Evolutionary conservation across 2,888 invertebrate species (phyloP), one percentile per base, ranked within the genome.

Genomic region (Teinopalpus imperialis): DNA sequence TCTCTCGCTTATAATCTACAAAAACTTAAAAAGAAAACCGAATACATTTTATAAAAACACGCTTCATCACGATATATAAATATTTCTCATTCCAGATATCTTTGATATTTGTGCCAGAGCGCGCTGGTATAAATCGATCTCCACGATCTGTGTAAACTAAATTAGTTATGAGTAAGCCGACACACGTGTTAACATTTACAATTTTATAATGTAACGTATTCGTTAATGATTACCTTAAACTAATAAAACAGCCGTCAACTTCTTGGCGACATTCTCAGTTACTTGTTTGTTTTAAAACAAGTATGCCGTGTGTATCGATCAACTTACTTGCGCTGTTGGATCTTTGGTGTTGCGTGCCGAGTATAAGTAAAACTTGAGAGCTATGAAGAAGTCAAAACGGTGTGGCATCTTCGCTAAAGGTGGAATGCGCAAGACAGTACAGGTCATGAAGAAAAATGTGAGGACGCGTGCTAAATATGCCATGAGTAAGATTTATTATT

Each of bases 271-370:
- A 58, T 57, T 59, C 49, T 60, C 72, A 79, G 76, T 81, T 57
- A 61, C 57, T 56, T 64, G 59, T 62, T 51, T 47, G 57, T 57
- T 53, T 59, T 64, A 53, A 53, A 35, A 59, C 61, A 64, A 72
- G 64, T 54, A 77, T 78, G 78, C 61, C 73, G 78, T 63, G 72
- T 72, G 43, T 44, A 24, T 44, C 43, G 43, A 52, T 43, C 31
- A 37, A 44, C 39, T 51, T 49, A 51, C 43, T 37, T 48, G 44
- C 39, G 39, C 50, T 52, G 57, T 48, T 48, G 54, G 53, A 50
- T 26, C 46, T 56, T 49, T 44, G 57, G 57, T 58, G 59, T 52
- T 44, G 48, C 43, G 24, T 56, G 37, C 48, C 49, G 37, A 54
- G 50, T 48, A 47, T 47, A 44, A 53, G 49, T 14, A 52, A 52